These are phyloP conservation scores for Cephonodes hylas DNA, from an alignment of 2,888 invertebrate genomes.

Conservation along the genomic window DNA sequence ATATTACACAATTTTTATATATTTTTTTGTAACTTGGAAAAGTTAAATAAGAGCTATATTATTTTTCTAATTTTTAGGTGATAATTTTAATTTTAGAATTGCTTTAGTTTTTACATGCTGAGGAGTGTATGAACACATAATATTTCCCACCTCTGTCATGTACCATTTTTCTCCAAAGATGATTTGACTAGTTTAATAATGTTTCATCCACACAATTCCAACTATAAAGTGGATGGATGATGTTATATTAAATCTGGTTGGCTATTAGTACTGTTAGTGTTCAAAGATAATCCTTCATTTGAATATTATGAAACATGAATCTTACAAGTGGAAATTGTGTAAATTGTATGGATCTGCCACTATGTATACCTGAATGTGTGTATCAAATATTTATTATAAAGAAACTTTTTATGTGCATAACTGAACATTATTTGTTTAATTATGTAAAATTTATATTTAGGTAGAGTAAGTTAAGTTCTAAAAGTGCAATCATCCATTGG, in stretches of 20 bases:
- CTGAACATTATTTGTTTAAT: slow-evolving; percentile 43
- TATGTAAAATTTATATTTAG: slow-evolving; percentile 36
- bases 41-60: slow-evolving; percentile 66
- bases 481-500: slow-evolving; percentile 75
- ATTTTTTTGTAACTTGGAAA: slow-evolving; percentile 64
- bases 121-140: slow-evolving; percentile 30
- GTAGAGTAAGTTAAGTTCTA: slow-evolving; percentile 50
- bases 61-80: slow-evolving; percentile 69
- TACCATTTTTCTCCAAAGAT: slow-evolving; percentile 61
- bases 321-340: neutral
- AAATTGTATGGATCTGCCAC: slow-evolving; percentile 3
- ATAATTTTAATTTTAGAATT: slow-evolving; percentile 47
- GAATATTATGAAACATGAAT: neutral
- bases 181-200: slow-evolving; percentile 16
- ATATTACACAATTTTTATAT: slow-evolving; percentile 61
- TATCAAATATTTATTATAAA: slow-evolving; percentile 48
- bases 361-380: slow-evolving; percentile 23
- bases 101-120: slow-evolving; percentile 1
- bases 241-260: neutral
- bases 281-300: neutral
- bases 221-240: neutral
- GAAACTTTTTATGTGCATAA: slow-evolving; percentile 32
- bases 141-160: slow-evolving; percentile 51
- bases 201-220: neutral
- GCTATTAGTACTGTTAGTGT: neutral